These are phyloP conservation scores for Lithophane leautieri DNA, from an alignment of 2,888 invertebrate genomes.

Conservation along the genomic window DNA sequence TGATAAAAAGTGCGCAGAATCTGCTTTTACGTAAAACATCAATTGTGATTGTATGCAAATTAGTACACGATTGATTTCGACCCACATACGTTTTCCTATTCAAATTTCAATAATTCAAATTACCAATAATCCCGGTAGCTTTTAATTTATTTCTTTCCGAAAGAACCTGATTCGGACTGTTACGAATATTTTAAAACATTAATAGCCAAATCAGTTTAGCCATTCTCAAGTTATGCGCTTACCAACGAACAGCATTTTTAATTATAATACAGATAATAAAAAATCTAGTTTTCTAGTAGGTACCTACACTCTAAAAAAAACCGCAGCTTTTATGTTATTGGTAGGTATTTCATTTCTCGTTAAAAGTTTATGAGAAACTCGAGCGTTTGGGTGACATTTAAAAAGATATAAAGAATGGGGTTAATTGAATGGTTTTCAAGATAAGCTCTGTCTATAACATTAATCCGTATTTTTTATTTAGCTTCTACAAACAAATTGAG, in stretches of 20 bases:
- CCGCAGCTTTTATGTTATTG: background rate
- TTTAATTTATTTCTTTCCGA: too few relatives aligned
- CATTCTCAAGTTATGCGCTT: background rate
- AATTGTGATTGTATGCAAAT: background rate
- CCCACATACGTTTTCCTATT: too few relatives aligned
- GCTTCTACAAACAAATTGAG: slow-evolving; percentile 13
- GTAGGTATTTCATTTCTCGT: slow-evolving; percentile 45
- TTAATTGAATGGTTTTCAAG: slow-evolving; percentile 52
- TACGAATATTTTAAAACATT: background rate
- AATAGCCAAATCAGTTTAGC: background rate
- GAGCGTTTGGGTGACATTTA: slow-evolving; percentile 42
- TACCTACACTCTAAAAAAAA: background rate
- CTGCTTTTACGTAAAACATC: background rate
- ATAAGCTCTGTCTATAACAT: slow-evolving; percentile 34
- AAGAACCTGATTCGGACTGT: background rate
- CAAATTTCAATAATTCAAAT: too few relatives aligned
- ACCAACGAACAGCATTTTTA: background rate
- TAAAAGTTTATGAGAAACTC: slow-evolving; percentile 52
- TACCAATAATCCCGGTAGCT: too few relatives aligned
- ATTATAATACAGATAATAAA: background rate
- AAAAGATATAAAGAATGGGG: slow-evolving; percentile 24
- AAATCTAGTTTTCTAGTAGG: background rate
- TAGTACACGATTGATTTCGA: too few relatives aligned
- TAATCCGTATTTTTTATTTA: slow-evolving; percentile 9
- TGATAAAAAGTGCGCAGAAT: background rate